Evolutionary conservation across 2,888 invertebrate species (phyloP), one percentile per base, ranked within the genome.

Genomic region (Parnassius orleans): DNA sequence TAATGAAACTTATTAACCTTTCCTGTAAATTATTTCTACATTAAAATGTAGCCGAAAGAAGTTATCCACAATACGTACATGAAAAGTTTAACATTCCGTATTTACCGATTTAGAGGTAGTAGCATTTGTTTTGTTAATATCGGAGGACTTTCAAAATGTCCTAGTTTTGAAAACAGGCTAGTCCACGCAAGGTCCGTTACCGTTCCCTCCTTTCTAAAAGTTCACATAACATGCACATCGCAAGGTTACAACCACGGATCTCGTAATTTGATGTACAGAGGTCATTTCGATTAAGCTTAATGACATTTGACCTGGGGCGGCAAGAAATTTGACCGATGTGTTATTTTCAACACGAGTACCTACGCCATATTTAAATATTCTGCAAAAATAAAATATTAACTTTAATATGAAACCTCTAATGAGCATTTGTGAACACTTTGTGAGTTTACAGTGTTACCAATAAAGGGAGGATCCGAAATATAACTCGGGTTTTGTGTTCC

Each of bases 161-260:
- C 78, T 76, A 75, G 75, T 72, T 81, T 80, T 75, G 78, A 80
- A 81, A 78, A 75, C 73, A 70, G 70, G 65, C 66, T 72, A 72
- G 65, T 68, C 70, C 67, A 69, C 73, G 74, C 84, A 79, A 84
- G 85, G 83, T 82, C 74, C 75, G 70, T 69, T 61, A 68, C 65
- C 72, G 74, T 74, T 77, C 72, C 78, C 78, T 81, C 86, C 86
- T 80, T 86, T 86, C 86, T 84, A 84, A 85, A 81, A 71, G 66
- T 67, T 71, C 84, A 81, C 71, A 65, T 67, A 70, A 71, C 69
- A 72, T 75, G 75, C 73, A 73, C 77, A 80, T 78, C 77, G 61
- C 82, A 83, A 86, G 86, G 85, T 76, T 80, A n/a, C 24, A 24
- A 24, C 2, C 50, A 44, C 50, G 44, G 60, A 55, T 64, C 63